These are phyloP conservation scores for Epinephelus moara DNA, from an alignment of 2,113 vertebrate species.

Conservation along the genomic window DNA sequence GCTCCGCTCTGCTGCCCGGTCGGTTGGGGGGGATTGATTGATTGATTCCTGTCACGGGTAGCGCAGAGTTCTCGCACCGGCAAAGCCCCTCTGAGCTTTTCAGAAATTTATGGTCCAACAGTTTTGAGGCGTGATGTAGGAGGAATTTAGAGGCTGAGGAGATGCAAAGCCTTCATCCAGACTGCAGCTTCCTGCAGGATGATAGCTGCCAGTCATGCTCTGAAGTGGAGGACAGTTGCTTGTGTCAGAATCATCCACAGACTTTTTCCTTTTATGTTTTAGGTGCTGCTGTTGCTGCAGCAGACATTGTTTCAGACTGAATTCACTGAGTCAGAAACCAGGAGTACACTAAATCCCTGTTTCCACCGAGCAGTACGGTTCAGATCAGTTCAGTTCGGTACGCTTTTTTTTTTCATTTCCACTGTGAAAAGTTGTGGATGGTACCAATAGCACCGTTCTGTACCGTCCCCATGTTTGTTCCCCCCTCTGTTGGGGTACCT, in stretches of 20 bases:
- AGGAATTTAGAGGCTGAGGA: slow-evolving; percentile 48
- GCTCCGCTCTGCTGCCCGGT: background rate
- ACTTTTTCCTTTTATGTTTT: background rate
- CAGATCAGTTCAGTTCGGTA: too few relatives aligned
- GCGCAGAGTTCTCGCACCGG: slow-evolving; percentile 19
- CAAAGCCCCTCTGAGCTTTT: slow-evolving; percentile 45
- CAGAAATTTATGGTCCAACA: slow-evolving; percentile 38
- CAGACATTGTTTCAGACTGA: background rate
- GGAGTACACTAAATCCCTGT: too few relatives aligned
- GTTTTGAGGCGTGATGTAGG: slow-evolving; percentile 37
- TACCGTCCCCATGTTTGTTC: too few relatives aligned
- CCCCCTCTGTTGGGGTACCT: too few relatives aligned
- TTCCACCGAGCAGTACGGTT: too few relatives aligned
- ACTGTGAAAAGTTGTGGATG: too few relatives aligned
- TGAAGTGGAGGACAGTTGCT: slow-evolving; percentile 25
- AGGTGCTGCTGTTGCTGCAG: background rate
- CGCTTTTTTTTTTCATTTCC: too few relatives aligned
- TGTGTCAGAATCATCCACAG: slow-evolving; percentile 9
- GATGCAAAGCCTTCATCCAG: slow-evolving; percentile 29
- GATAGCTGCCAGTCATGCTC: slow-evolving; percentile 34
- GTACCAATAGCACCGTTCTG: too few relatives aligned
- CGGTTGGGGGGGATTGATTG: slow-evolving; percentile 30
- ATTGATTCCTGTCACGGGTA: slow-evolving; percentile 61
- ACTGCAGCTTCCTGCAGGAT: slow-evolving; percentile 29
- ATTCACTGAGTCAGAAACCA: background rate